Evolutionary conservation across 2,113 vertebrate genomes (phyloP).

Genomic region (Rattus norvegicus): GRCr8 NC_086027.1:94218501-94219000

Average conservation of each 20-base stretch:
- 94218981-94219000: conserved; percentile 39
- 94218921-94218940: no score
- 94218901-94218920: no score
- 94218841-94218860: not conserved
- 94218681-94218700: no score
- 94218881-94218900: no score
- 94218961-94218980: conserved; percentile 29
- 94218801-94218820: not conserved
- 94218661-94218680: no score
- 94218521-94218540: not conserved
- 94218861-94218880: no score
- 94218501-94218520: not conserved
- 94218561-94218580: not conserved
- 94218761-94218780: not conserved
- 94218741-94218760: not conserved
- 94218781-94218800: not conserved
- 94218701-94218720: no score
- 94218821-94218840: conserved; percentile 5
- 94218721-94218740: not conserved
- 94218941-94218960: conserved; percentile 33
- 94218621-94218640: no score
- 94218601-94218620: not conserved
- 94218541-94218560: not conserved
- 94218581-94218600: conserved; percentile 12
- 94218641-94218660: no score